phyloP scores from a whole-genome alignment of 2,797 vertebrate species.

The Rhodeus uyekii region DNA sequence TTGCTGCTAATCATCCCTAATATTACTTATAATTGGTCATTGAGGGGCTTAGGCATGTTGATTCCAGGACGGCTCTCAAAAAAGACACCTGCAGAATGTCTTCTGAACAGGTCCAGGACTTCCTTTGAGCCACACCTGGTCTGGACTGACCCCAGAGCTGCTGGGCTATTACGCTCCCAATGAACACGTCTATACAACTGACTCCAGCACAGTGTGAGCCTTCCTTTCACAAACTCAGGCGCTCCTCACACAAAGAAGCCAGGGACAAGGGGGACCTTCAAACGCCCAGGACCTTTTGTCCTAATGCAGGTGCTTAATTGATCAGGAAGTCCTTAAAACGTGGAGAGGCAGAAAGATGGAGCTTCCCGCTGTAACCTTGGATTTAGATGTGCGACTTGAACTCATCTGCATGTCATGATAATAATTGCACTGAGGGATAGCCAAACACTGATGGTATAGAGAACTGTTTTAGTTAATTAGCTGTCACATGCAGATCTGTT shows the following conservation, averaged over 20 bases:
- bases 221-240: slow-evolving; percentile 40
- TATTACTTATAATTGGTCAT: slow-evolving; percentile 61
- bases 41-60: slow-evolving; percentile 52
- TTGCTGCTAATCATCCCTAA: slow-evolving; percentile 61
- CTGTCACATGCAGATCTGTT: slow-evolving; percentile 26
- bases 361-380: slow-evolving; percentile 32
- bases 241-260: slow-evolving; percentile 29
- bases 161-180: slow-evolving; percentile 52
- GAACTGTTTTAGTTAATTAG: slow-evolving; percentile 41
- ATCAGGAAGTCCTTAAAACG: slow-evolving; percentile 57
- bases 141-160: slow-evolving; percentile 53
- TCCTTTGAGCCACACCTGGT: slow-evolving; percentile 54
- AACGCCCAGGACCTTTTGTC: slow-evolving; percentile 54
- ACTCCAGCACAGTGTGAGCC: slow-evolving; percentile 49
- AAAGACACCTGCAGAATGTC: slow-evolving; percentile 52
- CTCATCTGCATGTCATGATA: slow-evolving; percentile 55
- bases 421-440: slow-evolving; percentile 42
- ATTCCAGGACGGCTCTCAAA: slow-evolving; percentile 55
- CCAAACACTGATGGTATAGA: slow-evolving; percentile 17
- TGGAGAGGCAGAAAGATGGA: slow-evolving; percentile 44
- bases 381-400: slow-evolving; percentile 22
- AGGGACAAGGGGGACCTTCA: slow-evolving; percentile 57
- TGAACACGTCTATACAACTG: slow-evolving; percentile 36
- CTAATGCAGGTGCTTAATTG: slow-evolving; percentile 66
- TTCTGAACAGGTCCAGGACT: slow-evolving; percentile 46